phyloP scores from a whole-genome alignment of 2,797 vertebrate species.

The Hippocampus kuda region DNA sequence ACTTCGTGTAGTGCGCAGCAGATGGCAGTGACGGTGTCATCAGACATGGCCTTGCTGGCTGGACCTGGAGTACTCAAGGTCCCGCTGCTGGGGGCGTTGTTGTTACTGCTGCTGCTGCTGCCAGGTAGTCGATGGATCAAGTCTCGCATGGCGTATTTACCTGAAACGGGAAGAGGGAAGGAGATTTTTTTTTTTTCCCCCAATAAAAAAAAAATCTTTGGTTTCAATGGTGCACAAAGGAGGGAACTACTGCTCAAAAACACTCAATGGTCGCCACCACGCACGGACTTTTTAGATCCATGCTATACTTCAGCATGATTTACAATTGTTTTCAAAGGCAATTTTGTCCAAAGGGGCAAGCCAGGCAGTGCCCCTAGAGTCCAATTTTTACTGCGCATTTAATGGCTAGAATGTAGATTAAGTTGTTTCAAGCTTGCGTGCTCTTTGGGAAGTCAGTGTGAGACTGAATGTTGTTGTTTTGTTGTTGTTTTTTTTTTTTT shows the following conservation, averaged over 20 bases:
- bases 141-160: constrained; percentile 98
- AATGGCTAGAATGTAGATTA: no score
- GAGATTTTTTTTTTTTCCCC: not conserved
- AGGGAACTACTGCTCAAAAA: not conserved
- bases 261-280: not conserved
- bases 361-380: no score
- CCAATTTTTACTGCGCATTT: no score
- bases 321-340: not conserved
- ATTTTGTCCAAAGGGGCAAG: not conserved
- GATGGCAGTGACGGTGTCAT: constrained; percentile 95
- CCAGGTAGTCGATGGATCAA: constrained; percentile 93
- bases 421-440: not conserved
- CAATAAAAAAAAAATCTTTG: no score
- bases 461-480: no score
- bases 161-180: constrained; percentile 42
- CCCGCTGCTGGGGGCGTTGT: constrained; percentile 72
- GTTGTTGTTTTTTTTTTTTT: no score
- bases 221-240: not conserved
- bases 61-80: constrained; percentile 70
- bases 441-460: not conserved
- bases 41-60: constrained; percentile 91
- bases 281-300: no score
- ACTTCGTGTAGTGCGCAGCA: constrained; percentile 98
- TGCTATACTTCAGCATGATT: not conserved
- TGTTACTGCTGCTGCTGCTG: constrained; percentile 70